Evolutionary conservation across 2,113 vertebrate genomes (phyloP).

Genomic region (Pelmatolapia mariae): DNA sequence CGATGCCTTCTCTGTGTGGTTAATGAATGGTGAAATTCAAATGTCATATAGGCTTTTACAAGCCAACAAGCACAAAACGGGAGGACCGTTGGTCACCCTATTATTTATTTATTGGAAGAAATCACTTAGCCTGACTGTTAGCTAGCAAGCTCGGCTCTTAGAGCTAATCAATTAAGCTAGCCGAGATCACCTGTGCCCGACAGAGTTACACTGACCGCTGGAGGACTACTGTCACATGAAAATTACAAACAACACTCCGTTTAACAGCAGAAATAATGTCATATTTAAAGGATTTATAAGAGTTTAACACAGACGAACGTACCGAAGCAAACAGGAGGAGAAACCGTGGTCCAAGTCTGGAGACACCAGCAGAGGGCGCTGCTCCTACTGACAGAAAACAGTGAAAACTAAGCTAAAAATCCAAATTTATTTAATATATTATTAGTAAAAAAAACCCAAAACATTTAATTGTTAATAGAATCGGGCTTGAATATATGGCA

Average conservation of each 20-base stretch:
- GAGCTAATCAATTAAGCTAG: neutral
- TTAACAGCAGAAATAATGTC: neutral
- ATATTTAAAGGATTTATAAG: neutral
- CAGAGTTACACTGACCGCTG: neutral
- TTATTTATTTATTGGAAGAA: neutral
- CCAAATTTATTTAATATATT: accelerated
- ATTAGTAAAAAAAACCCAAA: neutral
- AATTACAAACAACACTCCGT: accelerated
- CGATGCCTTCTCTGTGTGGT: accelerated
- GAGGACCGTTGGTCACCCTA: accelerated
- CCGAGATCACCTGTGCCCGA: neutral
- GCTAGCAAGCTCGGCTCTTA: neutral
- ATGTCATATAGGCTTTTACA: neutral
- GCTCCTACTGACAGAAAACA: neutral
- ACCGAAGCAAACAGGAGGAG: neutral
- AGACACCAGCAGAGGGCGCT: neutral
- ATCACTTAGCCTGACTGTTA: neutral
- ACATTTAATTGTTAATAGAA: neutral
- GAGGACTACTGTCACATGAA: accelerated
- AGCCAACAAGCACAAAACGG: accelerated
- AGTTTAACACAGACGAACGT: neutral
- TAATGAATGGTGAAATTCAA: neutral
- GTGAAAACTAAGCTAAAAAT: neutral
- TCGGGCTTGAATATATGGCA: neutral
- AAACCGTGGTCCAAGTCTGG: neutral